Conservation (phyloP, 2,797 vertebrate genomes). For the Halcyon badia region DNA sequence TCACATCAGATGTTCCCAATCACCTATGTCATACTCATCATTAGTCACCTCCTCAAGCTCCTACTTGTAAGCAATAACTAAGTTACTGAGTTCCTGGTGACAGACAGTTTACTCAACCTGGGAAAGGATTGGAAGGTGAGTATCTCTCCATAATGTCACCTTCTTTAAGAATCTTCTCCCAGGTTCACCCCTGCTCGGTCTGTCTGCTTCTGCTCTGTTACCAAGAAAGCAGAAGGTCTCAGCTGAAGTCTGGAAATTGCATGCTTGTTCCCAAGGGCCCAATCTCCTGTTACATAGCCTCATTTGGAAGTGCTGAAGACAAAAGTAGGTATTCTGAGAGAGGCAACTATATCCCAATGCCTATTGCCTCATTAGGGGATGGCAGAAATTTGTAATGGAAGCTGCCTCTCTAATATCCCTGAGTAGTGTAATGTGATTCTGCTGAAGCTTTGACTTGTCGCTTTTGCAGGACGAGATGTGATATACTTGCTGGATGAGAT, state of each 20-base stretch:
- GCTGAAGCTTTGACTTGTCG: background rate
- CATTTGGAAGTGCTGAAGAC: background rate
- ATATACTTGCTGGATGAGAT: background rate
- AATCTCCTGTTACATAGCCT: background rate
- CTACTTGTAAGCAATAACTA: background rate
- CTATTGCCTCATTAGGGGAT: background rate
- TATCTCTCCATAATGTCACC: background rate
- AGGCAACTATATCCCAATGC: background rate
- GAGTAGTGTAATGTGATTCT: background rate
- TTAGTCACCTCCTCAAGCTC: background rate
- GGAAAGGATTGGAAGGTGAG: background rate
- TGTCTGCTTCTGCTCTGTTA: background rate
- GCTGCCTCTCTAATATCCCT: background rate
- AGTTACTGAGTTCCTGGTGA: background rate
- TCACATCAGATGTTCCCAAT: background rate
- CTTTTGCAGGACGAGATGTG: background rate
- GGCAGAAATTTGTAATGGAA: slow-evolving; percentile 9
- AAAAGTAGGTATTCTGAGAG: background rate
- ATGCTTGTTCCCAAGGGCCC: background rate
- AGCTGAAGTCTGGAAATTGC: background rate
- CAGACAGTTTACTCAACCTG: background rate
- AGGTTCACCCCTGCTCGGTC: background rate
- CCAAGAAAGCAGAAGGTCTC: background rate
- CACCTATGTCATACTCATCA: background rate
- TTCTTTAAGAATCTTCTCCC: background rate